Evolutionary conservation across 2,888 invertebrate species (phyloP), one percentile per base, ranked within the genome.

Genomic region (Caenorhabditis sp.): DNA sequence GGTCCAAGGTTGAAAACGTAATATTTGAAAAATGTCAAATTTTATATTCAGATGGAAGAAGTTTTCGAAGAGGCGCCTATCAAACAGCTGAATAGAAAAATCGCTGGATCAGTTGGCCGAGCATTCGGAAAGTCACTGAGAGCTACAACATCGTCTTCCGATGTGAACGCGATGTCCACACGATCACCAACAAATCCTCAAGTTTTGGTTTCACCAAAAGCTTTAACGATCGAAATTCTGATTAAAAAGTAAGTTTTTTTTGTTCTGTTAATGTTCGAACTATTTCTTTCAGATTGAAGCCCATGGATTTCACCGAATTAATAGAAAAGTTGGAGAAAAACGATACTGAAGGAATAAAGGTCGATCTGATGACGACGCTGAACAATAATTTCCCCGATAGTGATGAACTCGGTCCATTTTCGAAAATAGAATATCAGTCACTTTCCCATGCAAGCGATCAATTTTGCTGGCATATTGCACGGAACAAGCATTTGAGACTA

Each of bases 361-460:
- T 84, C 1, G 84, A 84, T 56, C 24, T 84, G 51, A 75, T 84
- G 84, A 72, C 68, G 8, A 84, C 84, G 6, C 31, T 84, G 35
- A 69, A 74, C 47, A 64, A 79, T 22, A 80, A 76, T 38, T 84
- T 74, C 24, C 84, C 84, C 5, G 84, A 84, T n/a, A 70, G 69
- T 16, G 84, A 80, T 19, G 84, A 80, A 31, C 26, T 82, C 19
- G 59, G 54, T 66, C 73, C 75, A 16, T 84, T 84, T 31, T 24
- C 69, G 41, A 68, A 70, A 19, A 63, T 84, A 4, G 80, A 84
- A 28, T 76, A 79, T 28, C 31, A 56, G 0, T 63, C 76, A 22
- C 41, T 84, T 68, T 76, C 84, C 1, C 84, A 84, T 56, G 80
- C 84, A 1, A 84, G 84, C 28, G 84, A 84, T 38, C 80, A 84